Percentiles rank a stretch among this genome's conserved stretches.
phyloP scores from a whole-genome alignment of 2,113 vertebrate genomes.

The Garra rufa region DNA sequence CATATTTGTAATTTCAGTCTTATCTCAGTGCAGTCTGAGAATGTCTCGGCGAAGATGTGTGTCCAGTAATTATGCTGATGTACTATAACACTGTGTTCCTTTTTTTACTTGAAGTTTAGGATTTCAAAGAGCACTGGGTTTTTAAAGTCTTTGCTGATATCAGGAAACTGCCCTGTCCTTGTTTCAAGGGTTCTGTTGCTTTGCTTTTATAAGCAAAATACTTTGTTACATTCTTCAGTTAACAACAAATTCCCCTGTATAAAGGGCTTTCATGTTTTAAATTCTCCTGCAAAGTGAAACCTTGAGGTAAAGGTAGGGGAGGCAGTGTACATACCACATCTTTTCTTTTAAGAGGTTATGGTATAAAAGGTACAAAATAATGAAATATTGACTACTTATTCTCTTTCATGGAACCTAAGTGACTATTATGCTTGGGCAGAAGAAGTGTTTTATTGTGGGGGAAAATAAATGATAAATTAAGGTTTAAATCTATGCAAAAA shows the following conservation, averaged over 20 bases:
- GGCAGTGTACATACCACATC: not conserved
- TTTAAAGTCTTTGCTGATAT: not conserved
- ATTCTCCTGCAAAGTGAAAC: not conserved
- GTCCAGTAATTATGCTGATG: not conserved
- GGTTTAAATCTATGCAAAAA: not conserved
- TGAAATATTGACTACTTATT: not conserved
- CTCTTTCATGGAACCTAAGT: not conserved
- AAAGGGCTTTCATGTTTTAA: conserved; percentile 17
- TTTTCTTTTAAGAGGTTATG: not conserved
- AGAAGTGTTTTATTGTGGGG: not conserved
- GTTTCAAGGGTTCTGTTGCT: conserved; percentile 13
- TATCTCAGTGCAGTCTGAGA: conserved; percentile 7
- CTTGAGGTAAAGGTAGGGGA: conserved; percentile 22
- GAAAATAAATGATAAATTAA: not conserved
- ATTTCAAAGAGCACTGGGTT: not conserved
- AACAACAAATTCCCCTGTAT: conserved; percentile 26
- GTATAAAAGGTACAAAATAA: not conserved
- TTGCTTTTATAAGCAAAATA: conserved; percentile 28
- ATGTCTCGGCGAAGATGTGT: not conserved
- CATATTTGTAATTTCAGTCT: not conserved
- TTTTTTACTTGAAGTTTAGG: not conserved
- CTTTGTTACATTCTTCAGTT: conserved; percentile 30
- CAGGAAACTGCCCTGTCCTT: conserved; percentile 4
- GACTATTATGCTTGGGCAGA: not conserved
- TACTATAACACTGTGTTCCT: not conserved